These are phyloP conservation scores for Cichlasoma orientale DNA, from an alignment of 2,797 vertebrate species.

Conservation along the genomic window DNA sequence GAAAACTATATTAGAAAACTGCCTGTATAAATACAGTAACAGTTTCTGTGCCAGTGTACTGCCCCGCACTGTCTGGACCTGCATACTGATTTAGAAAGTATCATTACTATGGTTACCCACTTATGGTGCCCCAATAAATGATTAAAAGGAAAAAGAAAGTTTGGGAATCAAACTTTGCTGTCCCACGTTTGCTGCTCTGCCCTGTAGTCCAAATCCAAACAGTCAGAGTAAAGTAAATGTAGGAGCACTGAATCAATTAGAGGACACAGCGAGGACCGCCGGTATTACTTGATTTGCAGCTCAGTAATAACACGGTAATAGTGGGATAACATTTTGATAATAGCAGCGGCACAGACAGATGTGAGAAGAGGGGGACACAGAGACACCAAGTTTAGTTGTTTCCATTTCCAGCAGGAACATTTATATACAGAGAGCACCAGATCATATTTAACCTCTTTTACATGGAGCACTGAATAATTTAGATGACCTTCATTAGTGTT, in stretches of 20 bases:
- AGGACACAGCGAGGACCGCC: not conserved
- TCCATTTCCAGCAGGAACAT: no score
- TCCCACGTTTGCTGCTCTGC: not conserved
- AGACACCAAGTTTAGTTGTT: no score
- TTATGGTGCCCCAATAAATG: not conserved
- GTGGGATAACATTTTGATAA: no score
- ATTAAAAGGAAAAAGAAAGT: not conserved
- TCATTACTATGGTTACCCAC: fast-evolving
- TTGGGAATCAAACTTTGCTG: not conserved
- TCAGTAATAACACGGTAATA: no score
- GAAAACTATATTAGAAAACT: not conserved
- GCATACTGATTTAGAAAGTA: not conserved
- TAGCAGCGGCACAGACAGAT: no score
- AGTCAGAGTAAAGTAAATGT: not conserved
- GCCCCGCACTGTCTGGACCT: fast-evolving
- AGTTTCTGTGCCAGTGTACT: not conserved
- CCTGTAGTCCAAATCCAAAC: not conserved
- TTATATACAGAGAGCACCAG: no score
- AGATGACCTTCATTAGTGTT: no score
- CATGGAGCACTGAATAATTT: no score
- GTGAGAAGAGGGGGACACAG: no score
- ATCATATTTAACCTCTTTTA: no score
- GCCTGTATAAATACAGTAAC: not conserved
- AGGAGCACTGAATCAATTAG: not conserved
- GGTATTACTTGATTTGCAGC: not conserved